A percentile compares a stretch with the other conserved stretches of the same genome.
These are phyloP conservation scores for Carettochelys insculpta DNA, from an alignment of 2,113 vertebrate species.

Conservation along the genomic window DNA sequence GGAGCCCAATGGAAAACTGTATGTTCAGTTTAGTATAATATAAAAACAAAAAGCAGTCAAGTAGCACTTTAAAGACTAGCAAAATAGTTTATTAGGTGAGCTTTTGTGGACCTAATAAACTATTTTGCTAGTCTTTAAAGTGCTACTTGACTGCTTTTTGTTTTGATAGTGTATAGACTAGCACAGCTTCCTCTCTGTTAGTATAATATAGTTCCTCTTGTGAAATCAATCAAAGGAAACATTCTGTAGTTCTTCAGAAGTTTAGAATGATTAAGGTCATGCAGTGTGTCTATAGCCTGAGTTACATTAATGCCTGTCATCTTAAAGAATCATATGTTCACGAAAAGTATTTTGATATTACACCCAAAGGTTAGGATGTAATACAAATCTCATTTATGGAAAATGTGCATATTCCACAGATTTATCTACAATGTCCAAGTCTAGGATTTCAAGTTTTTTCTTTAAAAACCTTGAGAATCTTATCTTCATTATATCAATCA, in stretches of 20 bases:
- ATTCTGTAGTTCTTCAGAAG: neutral
- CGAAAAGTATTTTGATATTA: neutral
- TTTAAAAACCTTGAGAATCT: neutral
- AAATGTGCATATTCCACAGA: neutral
- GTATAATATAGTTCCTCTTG: neutral
- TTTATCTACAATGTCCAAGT: neutral
- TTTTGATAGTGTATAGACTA: too few species aligned
- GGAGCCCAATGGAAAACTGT: neutral
- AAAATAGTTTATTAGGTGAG: too few species aligned
- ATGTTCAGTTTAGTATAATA: neutral
- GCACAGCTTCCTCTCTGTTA: too few species aligned
- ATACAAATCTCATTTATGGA: neutral
- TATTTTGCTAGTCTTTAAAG: too few species aligned
- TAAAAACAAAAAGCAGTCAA: too few species aligned
- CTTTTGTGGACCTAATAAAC: too few species aligned
- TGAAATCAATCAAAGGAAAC: neutral
- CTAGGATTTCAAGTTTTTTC: neutral
- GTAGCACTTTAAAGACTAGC: too few species aligned
- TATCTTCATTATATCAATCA: neutral
- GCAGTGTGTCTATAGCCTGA: neutral
- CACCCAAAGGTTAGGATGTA: neutral
- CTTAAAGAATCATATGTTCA: neutral
- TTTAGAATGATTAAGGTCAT: neutral
- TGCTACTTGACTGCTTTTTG: too few species aligned
- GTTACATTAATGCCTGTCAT: neutral